Evolutionary conservation across 2,888 invertebrate genomes (phyloP), one percentile per base, ranked within the genome.

Genomic region (Andricus curvator): DNA sequence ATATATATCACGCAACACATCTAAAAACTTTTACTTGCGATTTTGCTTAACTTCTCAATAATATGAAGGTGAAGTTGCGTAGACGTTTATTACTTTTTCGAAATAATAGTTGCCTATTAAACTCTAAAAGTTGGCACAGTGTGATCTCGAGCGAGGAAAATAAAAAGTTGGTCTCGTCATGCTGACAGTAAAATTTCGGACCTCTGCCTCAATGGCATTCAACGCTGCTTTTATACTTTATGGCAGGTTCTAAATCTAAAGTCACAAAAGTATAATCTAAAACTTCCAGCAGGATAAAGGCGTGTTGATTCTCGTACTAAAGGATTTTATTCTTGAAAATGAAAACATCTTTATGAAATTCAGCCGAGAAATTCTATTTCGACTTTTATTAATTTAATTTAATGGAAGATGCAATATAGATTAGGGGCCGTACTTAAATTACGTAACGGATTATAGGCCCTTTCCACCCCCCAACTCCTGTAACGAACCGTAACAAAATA

Each of bases 131-230:
- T 44, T 41, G 44, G 56, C 29, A 62, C 22, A 62, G 20, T 70
- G 33, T 29, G 25, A 48, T 51, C 51, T 74, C 33, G 29, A 29
- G 70, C 29, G 51, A 51, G 70, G 51, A 44, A 44, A 15, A 41
- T n/a, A 56, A 56, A 56, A 74, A 74, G 56, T 74, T 33, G n/a
- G 51, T 56, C 74, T 74, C 33, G 74, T 74, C 56, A 74, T 74
- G 56, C 74, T 74, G 56, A 56, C 74, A 74, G 29, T 51, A 56
- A 51, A 74, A 74, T 74, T 74, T 74, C 51, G 29, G 74, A 74
- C 33, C 74, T 74, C n/a, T 56, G 33, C 56, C 56, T 74, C 29
- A 29, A 74, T n/a, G 56, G 56, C 20, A 56, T 74, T 51, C 74
- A 25, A 74, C 56, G 20, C 4, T 74, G 48, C 51, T 29, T 74